These are phyloP conservation scores for Mantis religiosa DNA, from an alignment of 2,888 invertebrate genomes.

Conservation along the genomic window DNA sequence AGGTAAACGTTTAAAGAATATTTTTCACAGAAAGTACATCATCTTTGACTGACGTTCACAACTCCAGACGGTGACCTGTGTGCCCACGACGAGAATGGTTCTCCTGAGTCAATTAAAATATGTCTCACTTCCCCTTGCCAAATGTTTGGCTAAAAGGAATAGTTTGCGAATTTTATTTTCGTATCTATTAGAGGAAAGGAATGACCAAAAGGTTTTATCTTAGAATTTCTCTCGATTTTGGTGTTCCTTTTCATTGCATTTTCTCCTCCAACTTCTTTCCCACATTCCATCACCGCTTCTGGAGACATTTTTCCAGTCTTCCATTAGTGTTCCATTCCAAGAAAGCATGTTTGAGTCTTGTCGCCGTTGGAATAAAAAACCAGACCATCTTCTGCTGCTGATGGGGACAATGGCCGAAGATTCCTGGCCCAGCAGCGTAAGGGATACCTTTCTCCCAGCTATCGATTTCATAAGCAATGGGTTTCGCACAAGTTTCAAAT, in stretches of 20 bases:
- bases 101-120: too few relatives aligned
- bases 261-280: background rate
- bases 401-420: background rate
- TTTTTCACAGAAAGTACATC: too few relatives aligned
- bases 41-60: too few relatives aligned
- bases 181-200: too few relatives aligned
- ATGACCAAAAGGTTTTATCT: too few relatives aligned
- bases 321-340: background rate
- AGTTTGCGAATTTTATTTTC: too few relatives aligned
- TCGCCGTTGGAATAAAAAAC: background rate
- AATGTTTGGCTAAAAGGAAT: too few relatives aligned
- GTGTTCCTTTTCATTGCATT: background rate
- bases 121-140: too few relatives aligned
- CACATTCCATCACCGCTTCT: background rate
- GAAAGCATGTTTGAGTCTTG: background rate
- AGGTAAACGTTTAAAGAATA: too few relatives aligned
- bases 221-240: too few relatives aligned
- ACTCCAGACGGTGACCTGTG: too few relatives aligned
- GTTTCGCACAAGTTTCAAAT: background rate
- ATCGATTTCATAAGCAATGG: background rate
- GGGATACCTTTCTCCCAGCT: background rate
- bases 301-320: background rate
- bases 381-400: background rate
- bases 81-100: too few relatives aligned
- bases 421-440: background rate